These are phyloP conservation scores for Accipiter virgatus DNA, from an alignment of 2,113 vertebrate genomes.

Conservation along the genomic window DNA sequence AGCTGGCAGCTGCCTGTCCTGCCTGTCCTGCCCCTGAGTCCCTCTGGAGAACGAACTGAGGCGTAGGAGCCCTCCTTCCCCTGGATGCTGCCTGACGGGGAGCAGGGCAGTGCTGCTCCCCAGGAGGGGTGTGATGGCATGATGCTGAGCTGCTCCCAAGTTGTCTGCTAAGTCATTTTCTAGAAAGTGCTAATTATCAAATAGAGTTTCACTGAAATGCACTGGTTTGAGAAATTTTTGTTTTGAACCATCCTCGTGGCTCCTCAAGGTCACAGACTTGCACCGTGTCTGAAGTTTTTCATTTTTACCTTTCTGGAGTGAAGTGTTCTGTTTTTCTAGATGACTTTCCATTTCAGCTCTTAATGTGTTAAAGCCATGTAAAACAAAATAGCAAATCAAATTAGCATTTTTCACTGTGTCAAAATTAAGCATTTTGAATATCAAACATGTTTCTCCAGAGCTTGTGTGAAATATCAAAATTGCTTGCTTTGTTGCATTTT, in stretches of 20 bases:
- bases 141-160: not conserved
- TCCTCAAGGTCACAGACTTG: not conserved
- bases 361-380: not conserved
- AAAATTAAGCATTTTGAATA: not conserved
- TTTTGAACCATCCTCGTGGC: not conserved
- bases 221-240: not conserved
- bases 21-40: not conserved
- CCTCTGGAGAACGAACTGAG: fast-evolving
- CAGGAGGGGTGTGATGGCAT: not conserved
- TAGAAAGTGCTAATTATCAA: not conserved
- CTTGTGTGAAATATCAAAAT: not conserved
- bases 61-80: not conserved
- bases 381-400: not conserved
- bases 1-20: not conserved
- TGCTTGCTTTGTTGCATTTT: not conserved
- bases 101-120: not conserved
- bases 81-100: fast-evolving
- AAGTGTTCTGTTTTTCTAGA: not conserved
- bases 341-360: not conserved
- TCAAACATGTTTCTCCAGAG: not conserved
- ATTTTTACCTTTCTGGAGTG: not conserved
- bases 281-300: fast-evolving
- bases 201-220: not conserved
- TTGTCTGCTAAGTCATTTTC: not conserved
- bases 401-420: not conserved